Evolutionary conservation across 2,797 vertebrate genomes (phyloP).

Genomic region (Emydoidea blandingii): DNA sequence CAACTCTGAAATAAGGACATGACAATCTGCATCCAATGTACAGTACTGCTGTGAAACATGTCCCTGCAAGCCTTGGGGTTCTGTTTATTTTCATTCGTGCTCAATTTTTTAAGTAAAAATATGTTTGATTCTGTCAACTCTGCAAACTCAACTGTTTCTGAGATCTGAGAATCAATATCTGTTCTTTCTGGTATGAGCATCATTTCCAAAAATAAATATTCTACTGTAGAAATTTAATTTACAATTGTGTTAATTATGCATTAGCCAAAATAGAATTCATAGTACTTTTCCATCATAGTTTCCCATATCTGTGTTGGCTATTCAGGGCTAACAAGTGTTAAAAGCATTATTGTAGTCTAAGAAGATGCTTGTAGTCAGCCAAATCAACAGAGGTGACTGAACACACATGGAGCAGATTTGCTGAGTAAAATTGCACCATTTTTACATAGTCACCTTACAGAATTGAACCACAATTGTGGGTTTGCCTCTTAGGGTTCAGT

Average conservation of each 20-base stretch:
- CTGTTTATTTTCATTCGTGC: neutral
- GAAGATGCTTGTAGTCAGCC: neutral
- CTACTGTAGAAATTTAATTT: neutral
- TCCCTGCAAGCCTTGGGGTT: neutral
- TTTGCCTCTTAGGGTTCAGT: neutral
- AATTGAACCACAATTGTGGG: neutral
- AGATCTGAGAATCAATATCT: neutral
- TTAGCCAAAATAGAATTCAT: neutral
- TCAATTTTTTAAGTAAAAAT: neutral
- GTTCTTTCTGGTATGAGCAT: neutral
- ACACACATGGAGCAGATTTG: neutral
- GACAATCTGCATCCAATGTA: neutral
- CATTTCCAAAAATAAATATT: accelerated
- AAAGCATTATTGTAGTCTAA: neutral
- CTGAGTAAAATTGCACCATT: neutral
- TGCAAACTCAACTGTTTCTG: neutral
- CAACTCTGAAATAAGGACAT: neutral
- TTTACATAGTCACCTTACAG: neutral
- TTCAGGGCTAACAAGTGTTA: conserved; percentile 3
- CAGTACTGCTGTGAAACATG: neutral
- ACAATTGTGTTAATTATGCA: neutral
- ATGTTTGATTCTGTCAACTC: neutral
- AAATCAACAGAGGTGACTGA: accelerated
- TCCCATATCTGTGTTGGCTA: neutral
- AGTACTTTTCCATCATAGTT: neutral